Evolutionary conservation across 1,140 invertebrate species (phyloP).

Genomic region (Bombus superbus): DNA sequence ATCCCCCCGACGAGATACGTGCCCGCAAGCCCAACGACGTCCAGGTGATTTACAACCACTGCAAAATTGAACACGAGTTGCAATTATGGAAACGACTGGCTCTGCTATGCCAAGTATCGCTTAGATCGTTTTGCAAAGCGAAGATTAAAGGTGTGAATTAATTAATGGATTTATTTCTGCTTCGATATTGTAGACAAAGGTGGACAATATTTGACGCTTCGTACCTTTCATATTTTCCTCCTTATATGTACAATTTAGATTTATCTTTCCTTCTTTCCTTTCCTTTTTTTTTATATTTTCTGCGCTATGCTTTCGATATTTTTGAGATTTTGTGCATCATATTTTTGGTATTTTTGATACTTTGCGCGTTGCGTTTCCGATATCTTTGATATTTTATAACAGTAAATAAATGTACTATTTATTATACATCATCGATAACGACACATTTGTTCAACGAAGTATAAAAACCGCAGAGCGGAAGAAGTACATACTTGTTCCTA

Average conservation of each 20-base stretch:
- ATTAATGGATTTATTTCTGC: neutral
- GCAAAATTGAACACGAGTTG: slow-evolving; percentile 21
- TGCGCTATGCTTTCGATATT: too few relatives aligned
- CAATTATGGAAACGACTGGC: slow-evolving; percentile 52
- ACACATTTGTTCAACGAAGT: neutral
- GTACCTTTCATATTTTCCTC: neutral
- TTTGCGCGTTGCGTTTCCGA: neutral
- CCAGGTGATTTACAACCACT: slow-evolving; percentile 54
- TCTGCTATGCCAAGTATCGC: neutral
- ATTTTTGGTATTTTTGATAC: too few relatives aligned
- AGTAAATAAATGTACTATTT: neutral
- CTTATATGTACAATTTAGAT: too few relatives aligned
- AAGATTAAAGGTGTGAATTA: neutral
- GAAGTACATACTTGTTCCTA: neutral
- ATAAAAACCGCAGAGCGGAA: neutral
- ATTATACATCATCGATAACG: neutral
- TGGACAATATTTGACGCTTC: too few relatives aligned
- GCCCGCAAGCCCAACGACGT: neutral
- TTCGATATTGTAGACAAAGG: neutral
- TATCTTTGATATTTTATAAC: too few relatives aligned
- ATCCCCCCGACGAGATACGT: slow-evolving; percentile 8
- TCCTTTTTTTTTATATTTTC: too few relatives aligned
- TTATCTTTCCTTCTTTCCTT: too few relatives aligned
- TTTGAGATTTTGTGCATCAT: too few relatives aligned
- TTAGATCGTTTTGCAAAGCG: neutral